phyloP scores from a whole-genome alignment of 2,797 vertebrate genomes.

The Pangasius krempfi region DNA sequence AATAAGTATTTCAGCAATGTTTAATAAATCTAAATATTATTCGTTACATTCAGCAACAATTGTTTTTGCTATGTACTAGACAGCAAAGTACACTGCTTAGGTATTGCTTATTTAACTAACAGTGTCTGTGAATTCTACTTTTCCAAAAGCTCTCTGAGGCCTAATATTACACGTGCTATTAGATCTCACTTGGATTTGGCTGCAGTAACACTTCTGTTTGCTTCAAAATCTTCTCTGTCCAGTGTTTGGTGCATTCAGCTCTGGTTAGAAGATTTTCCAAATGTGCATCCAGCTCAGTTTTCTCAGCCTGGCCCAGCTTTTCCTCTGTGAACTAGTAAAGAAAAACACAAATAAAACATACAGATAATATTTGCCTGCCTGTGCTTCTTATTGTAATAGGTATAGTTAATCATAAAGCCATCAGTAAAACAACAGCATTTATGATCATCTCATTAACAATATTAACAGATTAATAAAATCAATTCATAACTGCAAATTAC shows the following conservation, averaged over 20 bases:
- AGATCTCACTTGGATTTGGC: slow-evolving; percentile 93
- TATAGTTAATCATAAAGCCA: neutral
- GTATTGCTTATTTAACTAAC: neutral
- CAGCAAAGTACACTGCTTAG: neutral
- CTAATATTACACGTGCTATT: neutral
- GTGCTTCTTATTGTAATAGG: neutral
- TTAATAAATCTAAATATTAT: too few relatives aligned
- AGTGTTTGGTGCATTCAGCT: slow-evolving; percentile 94
- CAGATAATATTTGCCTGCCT: neutral
- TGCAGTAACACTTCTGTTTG: slow-evolving; percentile 96
- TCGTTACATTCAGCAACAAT: neutral
- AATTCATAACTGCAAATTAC: neutral
- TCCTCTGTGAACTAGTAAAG: slow-evolving; percentile 91
- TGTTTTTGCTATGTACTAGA: neutral
- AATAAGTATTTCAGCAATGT: neutral
- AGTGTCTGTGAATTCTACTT: neutral
- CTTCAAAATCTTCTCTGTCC: slow-evolving; percentile 97
- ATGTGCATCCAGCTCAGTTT: slow-evolving; percentile 96
- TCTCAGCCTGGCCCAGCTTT: slow-evolving; percentile 96
- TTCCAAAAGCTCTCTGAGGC: neutral
- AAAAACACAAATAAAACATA: neutral
- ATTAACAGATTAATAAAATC: neutral
- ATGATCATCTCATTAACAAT: neutral
- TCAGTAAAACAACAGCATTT: neutral
- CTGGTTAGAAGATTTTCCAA: slow-evolving; percentile 92